Conservation (phyloP, 64 coral and sea anemone species). For the Platygyra sinensis region DNA sequence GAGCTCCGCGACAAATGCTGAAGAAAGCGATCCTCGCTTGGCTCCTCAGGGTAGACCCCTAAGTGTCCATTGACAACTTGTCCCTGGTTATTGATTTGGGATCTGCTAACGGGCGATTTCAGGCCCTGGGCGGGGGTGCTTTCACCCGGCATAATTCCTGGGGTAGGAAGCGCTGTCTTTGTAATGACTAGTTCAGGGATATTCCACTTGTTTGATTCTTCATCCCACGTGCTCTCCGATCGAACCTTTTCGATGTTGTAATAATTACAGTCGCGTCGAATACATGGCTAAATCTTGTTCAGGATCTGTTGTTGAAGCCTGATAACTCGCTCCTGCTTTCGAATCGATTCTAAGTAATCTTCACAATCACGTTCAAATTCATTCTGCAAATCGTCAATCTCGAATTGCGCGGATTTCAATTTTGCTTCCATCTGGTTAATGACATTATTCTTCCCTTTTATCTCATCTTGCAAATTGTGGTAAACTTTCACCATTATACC, state of each 20-base stretch:
- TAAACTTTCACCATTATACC: conserved; percentile 96
- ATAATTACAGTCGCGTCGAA: conserved; percentile 96
- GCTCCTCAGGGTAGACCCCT: conserved; percentile 65
- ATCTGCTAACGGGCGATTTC: conserved; percentile 74
- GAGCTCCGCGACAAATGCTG: conserved; percentile 77
- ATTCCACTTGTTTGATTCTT: conserved; percentile 74
- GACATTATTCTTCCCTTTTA: conserved; percentile 67
- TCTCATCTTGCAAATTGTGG: conserved; percentile 92
- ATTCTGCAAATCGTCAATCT: conserved; percentile 84
- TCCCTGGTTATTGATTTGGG: conserved; percentile 76
- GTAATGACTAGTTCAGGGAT: conserved; percentile 83
- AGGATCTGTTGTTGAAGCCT: conserved; percentile 88
- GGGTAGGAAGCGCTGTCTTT: conserved; percentile 82
- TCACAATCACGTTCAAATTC: conserved; percentile 92
- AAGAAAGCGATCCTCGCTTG: conserved; percentile 75
- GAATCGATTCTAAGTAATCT: conserved; percentile 87
- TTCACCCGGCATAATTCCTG: conserved; percentile 81
- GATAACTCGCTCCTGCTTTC: conserved; percentile 86
- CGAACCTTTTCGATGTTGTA: conserved; percentile 89
- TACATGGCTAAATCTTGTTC: conserved; percentile 96
- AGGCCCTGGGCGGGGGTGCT: conserved; percentile 18
- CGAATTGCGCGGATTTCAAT: conserved; percentile 54
- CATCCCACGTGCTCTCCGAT: conserved; percentile 79
- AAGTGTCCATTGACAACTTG: conserved; percentile 80
- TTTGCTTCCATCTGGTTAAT: conserved; percentile 69